Evolutionary conservation across 2,888 invertebrate genomes (phyloP).

Genomic region (Parochlus steinenii): DNA sequence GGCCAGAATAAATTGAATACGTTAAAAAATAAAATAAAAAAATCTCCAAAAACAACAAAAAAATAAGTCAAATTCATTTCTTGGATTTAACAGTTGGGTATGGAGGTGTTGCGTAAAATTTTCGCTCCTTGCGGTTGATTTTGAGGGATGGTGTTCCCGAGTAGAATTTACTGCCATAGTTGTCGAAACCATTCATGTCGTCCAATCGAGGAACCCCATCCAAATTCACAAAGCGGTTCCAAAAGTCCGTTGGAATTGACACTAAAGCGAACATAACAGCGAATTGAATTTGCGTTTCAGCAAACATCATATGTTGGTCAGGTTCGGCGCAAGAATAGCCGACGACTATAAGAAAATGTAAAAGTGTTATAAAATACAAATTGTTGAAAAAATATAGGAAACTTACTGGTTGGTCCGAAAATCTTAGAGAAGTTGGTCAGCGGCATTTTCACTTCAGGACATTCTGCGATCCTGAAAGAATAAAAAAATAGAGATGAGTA

Average conservation of each 20-base stretch:
- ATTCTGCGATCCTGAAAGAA: constrained; percentile 54
- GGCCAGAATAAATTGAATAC: too few species aligned
- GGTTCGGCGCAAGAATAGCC: constrained; percentile 69
- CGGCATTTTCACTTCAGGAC: constrained; percentile 82
- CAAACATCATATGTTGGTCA: constrained; percentile 51
- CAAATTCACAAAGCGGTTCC: constrained; percentile 51
- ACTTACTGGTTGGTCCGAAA: constrained; percentile 93
- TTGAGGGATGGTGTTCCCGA: constrained; percentile 24
- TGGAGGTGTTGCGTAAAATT: constrained; percentile 13
- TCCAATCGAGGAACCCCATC: constrained; percentile 16
- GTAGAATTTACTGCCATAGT: constrained; percentile 18
- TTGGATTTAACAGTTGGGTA: constrained; percentile 1
- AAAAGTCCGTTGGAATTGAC: constrained; percentile 55
- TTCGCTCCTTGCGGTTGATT: constrained; percentile 14
- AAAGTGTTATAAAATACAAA: too few species aligned
- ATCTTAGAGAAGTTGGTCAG: constrained; percentile 73
- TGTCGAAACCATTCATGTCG: constrained; percentile 1
- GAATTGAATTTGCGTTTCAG: constrained; percentile 61
- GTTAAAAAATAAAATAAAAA: too few species aligned
- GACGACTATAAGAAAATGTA: too few species aligned
- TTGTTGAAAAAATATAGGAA: too few species aligned
- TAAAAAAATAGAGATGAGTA: constrained; percentile 10
- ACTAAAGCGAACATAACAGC: constrained; percentile 53
- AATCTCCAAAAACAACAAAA: too few species aligned
- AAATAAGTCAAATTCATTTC: too few species aligned